A percentile compares a stretch with the other conserved stretches of the same genome.
phyloP scores from a whole-genome alignment of 2,888 invertebrate species.

The Synanthedon myopaeformis region DNA sequence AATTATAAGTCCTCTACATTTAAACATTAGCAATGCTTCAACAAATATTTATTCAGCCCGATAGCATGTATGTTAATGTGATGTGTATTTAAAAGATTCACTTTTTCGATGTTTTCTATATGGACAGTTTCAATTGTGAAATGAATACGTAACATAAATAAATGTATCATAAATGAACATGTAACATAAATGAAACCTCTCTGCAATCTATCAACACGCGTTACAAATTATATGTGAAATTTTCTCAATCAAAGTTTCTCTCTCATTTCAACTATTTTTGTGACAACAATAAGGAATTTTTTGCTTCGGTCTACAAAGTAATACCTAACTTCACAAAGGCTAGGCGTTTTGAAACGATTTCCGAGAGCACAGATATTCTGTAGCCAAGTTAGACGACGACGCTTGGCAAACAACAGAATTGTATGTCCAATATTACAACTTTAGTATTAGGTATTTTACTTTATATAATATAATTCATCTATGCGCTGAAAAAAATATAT shows the following conservation, averaged over 20 bases:
- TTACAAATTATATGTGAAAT: slow-evolving; percentile 1
- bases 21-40: no score
- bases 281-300: not conserved
- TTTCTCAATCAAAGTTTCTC: slow-evolving; percentile 20
- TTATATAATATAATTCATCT: no score
- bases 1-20: no score
- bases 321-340: not conserved
- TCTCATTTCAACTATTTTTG: slow-evolving; percentile 30
- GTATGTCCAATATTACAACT: no score
- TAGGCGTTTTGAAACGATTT: not conserved
- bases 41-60: no score
- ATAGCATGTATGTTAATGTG: no score
- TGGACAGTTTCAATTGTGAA: slow-evolving; percentile 1
- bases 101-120: slow-evolving; percentile 8
- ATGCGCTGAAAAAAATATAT: no score
- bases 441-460: no score
- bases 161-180: no score
- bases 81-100: not conserved
- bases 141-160: not conserved
- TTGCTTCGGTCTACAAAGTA: not conserved
- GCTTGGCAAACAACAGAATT: no score
- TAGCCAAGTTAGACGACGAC: no score
- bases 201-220: not conserved
- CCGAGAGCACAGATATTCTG: not conserved
- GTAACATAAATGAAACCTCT: slow-evolving; percentile 4